Percentiles rank a stretch among this genome's conserved stretches.
These are phyloP conservation scores for Lethrus apterus DNA, from an alignment of 1,140 invertebrate species.

Conservation along the genomic window DNA sequence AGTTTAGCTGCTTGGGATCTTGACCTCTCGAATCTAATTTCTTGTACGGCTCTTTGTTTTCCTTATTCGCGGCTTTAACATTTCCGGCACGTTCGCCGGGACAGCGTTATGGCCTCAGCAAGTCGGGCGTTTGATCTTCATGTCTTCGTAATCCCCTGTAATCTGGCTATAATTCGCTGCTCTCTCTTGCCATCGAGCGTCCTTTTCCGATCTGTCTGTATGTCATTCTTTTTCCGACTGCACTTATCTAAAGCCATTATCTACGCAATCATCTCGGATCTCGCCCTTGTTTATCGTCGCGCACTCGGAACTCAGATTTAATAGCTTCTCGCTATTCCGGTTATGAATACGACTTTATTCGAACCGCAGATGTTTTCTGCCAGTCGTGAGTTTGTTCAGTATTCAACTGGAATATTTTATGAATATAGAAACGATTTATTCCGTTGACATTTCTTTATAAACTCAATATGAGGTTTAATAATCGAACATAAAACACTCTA, in stretches of 20 bases:
- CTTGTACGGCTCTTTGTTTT: slow-evolving; percentile 17
- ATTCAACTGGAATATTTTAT: too few relatives aligned
- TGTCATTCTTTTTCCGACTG: slow-evolving; percentile 4
- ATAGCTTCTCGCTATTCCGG: slow-evolving; percentile 4
- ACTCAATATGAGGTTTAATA: too few relatives aligned
- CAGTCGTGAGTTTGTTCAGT: slow-evolving; percentile 14
- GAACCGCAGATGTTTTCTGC: slow-evolving; percentile 16
- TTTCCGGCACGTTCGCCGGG: slow-evolving; percentile 19
- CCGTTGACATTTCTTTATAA: too few relatives aligned
- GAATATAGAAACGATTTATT: too few relatives aligned
- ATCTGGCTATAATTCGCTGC: slow-evolving; percentile 13
- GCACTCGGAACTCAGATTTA: slow-evolving; percentile 8
- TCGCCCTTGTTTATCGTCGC: slow-evolving; percentile 12
- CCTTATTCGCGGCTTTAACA: slow-evolving; percentile 17
- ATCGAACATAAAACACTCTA: too few relatives aligned
- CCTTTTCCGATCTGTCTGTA: not conserved
- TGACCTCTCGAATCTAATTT: slow-evolving; percentile 22
- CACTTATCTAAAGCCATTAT: slow-evolving; percentile 13
- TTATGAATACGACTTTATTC: slow-evolving; percentile 14
- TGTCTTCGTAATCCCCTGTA: slow-evolving; percentile 11
- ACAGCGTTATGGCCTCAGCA: slow-evolving; percentile 10
- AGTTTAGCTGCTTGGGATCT: slow-evolving; percentile 16
- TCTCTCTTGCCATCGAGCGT: slow-evolving; percentile 8
- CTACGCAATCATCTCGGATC: slow-evolving; percentile 11
- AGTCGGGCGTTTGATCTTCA: slow-evolving; percentile 7